Evolutionary conservation across 2,797 vertebrate genomes (phyloP).

Genomic region (Galaxias olidus): DNA sequence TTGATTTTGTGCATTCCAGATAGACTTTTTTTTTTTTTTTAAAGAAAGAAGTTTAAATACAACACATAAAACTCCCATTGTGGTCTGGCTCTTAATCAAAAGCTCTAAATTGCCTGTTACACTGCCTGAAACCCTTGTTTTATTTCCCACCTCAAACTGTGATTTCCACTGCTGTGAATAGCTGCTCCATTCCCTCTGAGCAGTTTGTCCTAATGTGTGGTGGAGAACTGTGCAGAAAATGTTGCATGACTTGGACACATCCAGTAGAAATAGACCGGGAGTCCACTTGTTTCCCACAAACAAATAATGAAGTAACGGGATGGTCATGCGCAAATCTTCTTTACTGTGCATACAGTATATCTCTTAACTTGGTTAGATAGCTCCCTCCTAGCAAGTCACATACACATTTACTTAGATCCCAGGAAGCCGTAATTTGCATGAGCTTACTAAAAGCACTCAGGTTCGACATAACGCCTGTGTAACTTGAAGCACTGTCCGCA

Average conservation of each 20-base stretch:
- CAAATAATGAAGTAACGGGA: constrained; percentile 27
- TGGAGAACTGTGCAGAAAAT: constrained; percentile 44
- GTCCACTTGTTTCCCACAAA: constrained; percentile 20
- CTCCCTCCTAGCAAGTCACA: constrained; percentile 26
- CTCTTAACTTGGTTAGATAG: constrained; percentile 21
- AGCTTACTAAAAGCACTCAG: constrained; percentile 54
- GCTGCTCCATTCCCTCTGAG: constrained; percentile 56
- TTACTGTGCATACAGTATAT: constrained; percentile 14
- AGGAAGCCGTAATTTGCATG: constrained; percentile 45
- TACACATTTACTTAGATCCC: constrained; percentile 40
- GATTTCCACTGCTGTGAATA: constrained; percentile 50
- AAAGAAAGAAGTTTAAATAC: too few species aligned
- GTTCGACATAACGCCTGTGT: constrained; percentile 44
- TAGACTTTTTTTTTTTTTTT: too few species aligned
- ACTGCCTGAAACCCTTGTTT: constrained; percentile 49
- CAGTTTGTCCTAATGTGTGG: constrained; percentile 49
- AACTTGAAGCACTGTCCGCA: constrained; percentile 34
- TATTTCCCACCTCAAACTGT: constrained; percentile 45
- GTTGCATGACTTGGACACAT: constrained; percentile 46
- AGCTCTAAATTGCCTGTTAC: constrained; percentile 70
- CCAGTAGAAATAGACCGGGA: constrained; percentile 41
- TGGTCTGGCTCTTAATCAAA: constrained; percentile 63
- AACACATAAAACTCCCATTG: constrained; percentile 23
- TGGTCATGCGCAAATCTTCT: constrained; percentile 26
- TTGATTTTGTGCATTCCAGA: too few species aligned